A percentile compares a stretch with the other conserved stretches of the same genome.
Evolutionary conservation across 92 coral and sea anemone species (phyloP).

Genomic region (Parazoanthus darwini): DNA sequence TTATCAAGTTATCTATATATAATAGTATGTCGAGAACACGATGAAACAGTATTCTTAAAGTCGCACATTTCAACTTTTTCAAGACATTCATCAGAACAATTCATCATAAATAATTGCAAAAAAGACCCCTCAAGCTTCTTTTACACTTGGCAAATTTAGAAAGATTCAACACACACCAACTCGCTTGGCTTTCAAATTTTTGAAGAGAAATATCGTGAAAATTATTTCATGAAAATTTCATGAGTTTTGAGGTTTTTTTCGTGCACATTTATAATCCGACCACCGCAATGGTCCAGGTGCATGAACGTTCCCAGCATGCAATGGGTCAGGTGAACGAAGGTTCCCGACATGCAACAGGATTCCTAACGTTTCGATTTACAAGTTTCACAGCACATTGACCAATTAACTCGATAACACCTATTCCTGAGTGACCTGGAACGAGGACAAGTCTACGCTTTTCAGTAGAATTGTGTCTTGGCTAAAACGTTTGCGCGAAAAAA

Average conservation of each 20-base stretch:
- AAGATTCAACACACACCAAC: background rate
- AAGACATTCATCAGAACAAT: background rate
- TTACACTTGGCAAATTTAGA: background rate
- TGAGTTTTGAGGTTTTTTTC: background rate
- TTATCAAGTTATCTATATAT: background rate
- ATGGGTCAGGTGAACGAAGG: background rate
- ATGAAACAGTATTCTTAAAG: background rate
- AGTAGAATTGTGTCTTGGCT: no score
- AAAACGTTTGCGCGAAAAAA: no score
- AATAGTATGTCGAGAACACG: background rate
- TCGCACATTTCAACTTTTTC: background rate
- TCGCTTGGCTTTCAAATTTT: background rate
- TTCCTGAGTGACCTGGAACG: no score
- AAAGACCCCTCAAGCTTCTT: background rate
- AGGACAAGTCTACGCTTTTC: no score
- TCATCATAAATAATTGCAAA: background rate
- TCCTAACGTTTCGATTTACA: no score
- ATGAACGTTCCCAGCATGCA: background rate
- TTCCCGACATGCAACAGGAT: background rate
- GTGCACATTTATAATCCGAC: background rate
- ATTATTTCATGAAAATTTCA: background rate
- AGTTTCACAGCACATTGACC: no score
- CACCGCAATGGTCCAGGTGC: slow-evolving; percentile 11
- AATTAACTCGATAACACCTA: no score
- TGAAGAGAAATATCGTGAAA: background rate